phyloP scores from a whole-genome alignment of 2,888 invertebrate species.

The Polyploca ridens region DNA sequence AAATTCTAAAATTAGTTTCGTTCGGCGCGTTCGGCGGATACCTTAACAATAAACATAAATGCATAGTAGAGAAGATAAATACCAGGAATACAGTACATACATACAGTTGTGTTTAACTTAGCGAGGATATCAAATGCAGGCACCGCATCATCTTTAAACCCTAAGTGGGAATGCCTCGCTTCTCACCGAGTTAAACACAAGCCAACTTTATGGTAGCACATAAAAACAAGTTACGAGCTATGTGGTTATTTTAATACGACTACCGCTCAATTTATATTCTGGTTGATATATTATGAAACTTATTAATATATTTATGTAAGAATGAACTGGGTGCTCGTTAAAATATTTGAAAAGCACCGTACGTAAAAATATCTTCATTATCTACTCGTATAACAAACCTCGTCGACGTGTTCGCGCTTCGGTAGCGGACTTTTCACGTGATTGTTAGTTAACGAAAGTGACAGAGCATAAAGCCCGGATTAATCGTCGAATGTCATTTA shows the following conservation, averaged over 20 bases:
- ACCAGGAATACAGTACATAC: background rate
- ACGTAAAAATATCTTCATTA: too few species aligned
- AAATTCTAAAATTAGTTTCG: too few species aligned
- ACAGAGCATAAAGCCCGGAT: too few species aligned
- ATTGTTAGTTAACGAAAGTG: too few species aligned
- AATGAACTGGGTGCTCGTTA: too few species aligned
- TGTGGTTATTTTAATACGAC: constrained; percentile 1
- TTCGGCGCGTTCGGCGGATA: too few species aligned
- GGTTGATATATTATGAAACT: background rate
- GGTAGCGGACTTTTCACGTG: too few species aligned
- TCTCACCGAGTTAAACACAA: constrained; percentile 1
- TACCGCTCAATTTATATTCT: background rate
- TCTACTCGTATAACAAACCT: too few species aligned
- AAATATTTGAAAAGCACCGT: too few species aligned
- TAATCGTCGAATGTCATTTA: too few species aligned
- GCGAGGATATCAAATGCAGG: background rate
- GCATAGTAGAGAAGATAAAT: background rate
- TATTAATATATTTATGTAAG: too few species aligned
- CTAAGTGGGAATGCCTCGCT: constrained; percentile 5
- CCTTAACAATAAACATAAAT: background rate
- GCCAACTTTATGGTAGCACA: constrained; percentile 9
- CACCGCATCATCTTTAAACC: background rate
- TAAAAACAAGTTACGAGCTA: constrained; percentile 7
- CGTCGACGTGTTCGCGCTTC: too few species aligned
- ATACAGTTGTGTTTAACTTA: background rate